Evolutionary conservation across 2,888 invertebrate species (phyloP).

Genomic region (Dilophus febrilis): DNA sequence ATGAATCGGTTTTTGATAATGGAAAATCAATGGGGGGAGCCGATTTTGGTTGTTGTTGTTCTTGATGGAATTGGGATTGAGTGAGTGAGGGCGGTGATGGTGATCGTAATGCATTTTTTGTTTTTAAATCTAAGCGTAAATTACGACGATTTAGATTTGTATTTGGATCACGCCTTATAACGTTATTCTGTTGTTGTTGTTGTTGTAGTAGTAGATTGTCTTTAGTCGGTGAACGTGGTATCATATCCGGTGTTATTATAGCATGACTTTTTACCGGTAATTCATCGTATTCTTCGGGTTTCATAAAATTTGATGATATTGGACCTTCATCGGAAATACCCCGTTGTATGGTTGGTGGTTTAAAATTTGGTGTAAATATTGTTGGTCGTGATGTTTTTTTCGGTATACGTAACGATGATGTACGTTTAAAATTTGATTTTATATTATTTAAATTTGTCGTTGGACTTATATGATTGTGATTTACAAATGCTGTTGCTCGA

Average conservation of each 20-base stretch:
- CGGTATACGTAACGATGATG: slow-evolving; percentile 25
- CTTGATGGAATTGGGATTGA: no score
- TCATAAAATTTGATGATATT: slow-evolving; percentile 27
- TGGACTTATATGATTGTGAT: slow-evolving; percentile 5
- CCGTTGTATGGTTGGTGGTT: slow-evolving; percentile 25
- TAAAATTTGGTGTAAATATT: slow-evolving; percentile 10
- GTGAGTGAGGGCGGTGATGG: no score
- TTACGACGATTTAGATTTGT: slow-evolving; percentile 11
- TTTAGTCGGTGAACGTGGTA: slow-evolving; percentile 7
- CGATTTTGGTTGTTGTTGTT: neutral
- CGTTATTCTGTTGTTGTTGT: no score
- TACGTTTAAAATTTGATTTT: slow-evolving; percentile 25
- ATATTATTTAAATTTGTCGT: slow-evolving; percentile 14
- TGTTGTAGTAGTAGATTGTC: slow-evolving; percentile 15
- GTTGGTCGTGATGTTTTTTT: slow-evolving; percentile 20
- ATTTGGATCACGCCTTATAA: slow-evolving; percentile 21
- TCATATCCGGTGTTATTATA: slow-evolving; percentile 12
- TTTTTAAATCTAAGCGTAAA: slow-evolving; percentile 9
- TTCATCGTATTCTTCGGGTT: slow-evolving; percentile 29
- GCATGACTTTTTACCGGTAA: slow-evolving; percentile 25
- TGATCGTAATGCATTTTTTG: no score
- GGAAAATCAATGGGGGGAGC: slow-evolving; percentile 9
- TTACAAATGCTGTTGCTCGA: no score
- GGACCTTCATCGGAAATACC: slow-evolving; percentile 29
- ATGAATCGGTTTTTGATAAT: slow-evolving; percentile 25